Evolutionary conservation across 1,140 invertebrate genomes (phyloP).

Genomic region (Heterodera carotae): DNA sequence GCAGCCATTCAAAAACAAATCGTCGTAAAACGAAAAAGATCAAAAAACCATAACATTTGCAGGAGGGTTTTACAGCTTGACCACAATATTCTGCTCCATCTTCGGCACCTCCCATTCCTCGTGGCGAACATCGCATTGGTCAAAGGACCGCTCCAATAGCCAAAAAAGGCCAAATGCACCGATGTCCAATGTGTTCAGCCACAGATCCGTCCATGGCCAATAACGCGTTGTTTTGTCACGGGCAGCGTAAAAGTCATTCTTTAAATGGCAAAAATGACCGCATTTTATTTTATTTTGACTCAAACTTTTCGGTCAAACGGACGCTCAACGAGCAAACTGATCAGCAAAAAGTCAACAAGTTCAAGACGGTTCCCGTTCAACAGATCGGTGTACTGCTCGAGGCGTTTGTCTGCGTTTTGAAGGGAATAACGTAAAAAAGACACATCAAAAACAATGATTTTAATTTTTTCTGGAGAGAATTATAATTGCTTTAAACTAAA

Average conservation of each 20-base stretch:
- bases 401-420: constrained; percentile 5
- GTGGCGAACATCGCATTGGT: constrained; percentile 41
- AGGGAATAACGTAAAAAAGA: not conserved
- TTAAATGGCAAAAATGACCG: not conserved
- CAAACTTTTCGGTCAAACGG: constrained; percentile 9
- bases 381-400: constrained; percentile 20
- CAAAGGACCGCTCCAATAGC: constrained; percentile 39
- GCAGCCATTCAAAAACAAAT: too few species aligned
- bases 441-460: not conserved
- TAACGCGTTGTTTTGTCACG: constrained; percentile 42
- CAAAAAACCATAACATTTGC: too few species aligned
- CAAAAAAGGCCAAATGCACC: constrained; percentile 44
- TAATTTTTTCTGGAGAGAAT: too few species aligned
- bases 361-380: constrained; percentile 26
- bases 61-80: too few species aligned
- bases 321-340: constrained; percentile 20
- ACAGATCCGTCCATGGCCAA: constrained; percentile 46
- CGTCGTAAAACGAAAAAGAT: too few species aligned
- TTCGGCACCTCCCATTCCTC: constrained; percentile 18
- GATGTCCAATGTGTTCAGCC: constrained; percentile 43
- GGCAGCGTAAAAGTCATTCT: constrained; percentile 41
- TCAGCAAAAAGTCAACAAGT: constrained; percentile 24
- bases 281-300: too few species aligned
- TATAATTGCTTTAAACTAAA: too few species aligned
- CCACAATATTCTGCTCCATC: too few species aligned